These are phyloP conservation scores for Brachionichthys hirsutus DNA, from an alignment of 2,113 vertebrate genomes.

Conservation along the genomic window DNA sequence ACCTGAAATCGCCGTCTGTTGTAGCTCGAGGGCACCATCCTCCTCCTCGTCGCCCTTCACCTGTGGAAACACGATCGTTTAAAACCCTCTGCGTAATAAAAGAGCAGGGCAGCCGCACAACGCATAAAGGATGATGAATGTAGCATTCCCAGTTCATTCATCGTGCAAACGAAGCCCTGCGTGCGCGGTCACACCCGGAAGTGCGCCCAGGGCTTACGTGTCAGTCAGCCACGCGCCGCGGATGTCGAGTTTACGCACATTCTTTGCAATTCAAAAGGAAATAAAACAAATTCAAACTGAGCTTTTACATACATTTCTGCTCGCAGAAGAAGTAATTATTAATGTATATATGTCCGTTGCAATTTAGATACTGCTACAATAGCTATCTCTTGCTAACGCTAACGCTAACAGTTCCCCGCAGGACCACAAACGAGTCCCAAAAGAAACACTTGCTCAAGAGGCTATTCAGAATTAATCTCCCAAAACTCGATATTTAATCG, in stretches of 20 bases:
- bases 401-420: constrained; percentile 12
- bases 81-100: no score
- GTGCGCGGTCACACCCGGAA: constrained; percentile 66
- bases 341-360: neutral
- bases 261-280: neutral
- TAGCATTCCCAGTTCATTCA: no score
- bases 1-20: constrained; percentile 84
- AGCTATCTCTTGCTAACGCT: neutral
- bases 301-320: neutral
- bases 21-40: constrained; percentile 85
- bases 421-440: neutral
- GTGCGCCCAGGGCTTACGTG: constrained; percentile 82
- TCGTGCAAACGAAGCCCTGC: constrained; percentile 16
- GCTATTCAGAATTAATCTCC: neutral
- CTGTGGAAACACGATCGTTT: constrained; percentile 64
- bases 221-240: constrained; percentile 67
- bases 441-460: neutral
- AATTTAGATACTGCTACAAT: neutral
- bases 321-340: neutral
- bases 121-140: no score
- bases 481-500: neutral
- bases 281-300: fast-evolving
- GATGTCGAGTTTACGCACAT: constrained; percentile 47
- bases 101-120: no score
- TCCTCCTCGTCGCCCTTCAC: constrained; percentile 93